Base-by-base conservation (phyloP, 2,888 invertebrate genomes). In the Leucophora obtusa region DNA sequence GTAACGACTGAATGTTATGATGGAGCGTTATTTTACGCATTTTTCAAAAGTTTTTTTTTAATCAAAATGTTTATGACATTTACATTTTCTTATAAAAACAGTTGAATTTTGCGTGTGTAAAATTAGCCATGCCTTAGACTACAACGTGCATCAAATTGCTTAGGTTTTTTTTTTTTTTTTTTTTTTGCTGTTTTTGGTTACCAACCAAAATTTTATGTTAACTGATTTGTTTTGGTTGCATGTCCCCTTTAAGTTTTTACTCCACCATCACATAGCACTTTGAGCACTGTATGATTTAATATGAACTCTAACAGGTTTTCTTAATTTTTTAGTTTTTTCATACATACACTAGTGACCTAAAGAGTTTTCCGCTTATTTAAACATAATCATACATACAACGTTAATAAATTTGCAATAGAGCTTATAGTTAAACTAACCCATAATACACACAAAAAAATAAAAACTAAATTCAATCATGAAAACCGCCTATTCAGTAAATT, bases 281-380 rank as follows among this genome's bases (percentile, higher is more conserved):
- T 28, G 21, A 21, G 14, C 43, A n/a, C 35, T 10, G n/a, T 28
- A 50, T 24, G 9, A 51, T 58, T 54, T 60, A 38, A 54, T 66
- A 51, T 77, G 77, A 81, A 77, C 73, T 81, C 73, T 51, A 77
- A 81, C 77, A 70, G 73, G 81, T 77, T 81, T 79, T 18, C 14
- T 18, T 11, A 38, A 14, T 7, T 14, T 47, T 21, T 17, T 54
- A 17, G 50, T 54, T 65, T 63, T 68, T 56, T 70, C 70, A 17
- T 70, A 51, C 70, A 54, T 28, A 60, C 51, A 53, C 50, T 60
- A 53, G 24, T 60, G 70, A 70, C 70, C 70, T 35, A 73, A 76
- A 73, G 33, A 74, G 47, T 77, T 77, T 73, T 81, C 73, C 70
- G 35, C 50, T 35, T 63, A 71, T 72, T 76, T 72, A 18, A 70